Evolutionary conservation across 1,140 invertebrate species (phyloP).

Genomic region (Leptonema lineaticorne): DNA sequence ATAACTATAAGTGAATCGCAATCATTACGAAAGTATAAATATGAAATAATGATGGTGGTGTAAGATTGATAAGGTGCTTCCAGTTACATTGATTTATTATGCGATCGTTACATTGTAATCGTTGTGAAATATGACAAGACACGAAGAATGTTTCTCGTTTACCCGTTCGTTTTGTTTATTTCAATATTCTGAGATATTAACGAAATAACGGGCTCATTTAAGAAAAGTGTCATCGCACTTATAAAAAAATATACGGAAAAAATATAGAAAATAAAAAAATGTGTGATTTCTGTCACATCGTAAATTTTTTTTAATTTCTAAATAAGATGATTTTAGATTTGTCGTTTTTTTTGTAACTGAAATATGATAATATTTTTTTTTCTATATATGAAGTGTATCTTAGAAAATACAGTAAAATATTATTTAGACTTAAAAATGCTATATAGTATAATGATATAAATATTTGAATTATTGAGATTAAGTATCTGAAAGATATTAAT

Average conservation of each 20-base stretch:
- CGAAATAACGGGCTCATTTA: too few relatives aligned
- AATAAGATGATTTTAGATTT: too few relatives aligned
- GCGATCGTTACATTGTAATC: slow-evolving; percentile 28
- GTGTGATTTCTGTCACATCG: not conserved
- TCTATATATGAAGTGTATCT: too few relatives aligned
- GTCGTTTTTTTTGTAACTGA: too few relatives aligned
- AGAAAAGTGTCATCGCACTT: not conserved
- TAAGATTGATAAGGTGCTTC: slow-evolving; percentile 22
- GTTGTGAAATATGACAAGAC: slow-evolving; percentile 25
- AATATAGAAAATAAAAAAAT: not conserved
- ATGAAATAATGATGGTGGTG: too few relatives aligned
- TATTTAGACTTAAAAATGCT: too few relatives aligned
- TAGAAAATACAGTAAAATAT: too few relatives aligned
- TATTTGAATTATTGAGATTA: too few relatives aligned
- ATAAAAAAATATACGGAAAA: not conserved
- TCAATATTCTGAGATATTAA: not conserved
- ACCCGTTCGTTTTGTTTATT: slow-evolving; percentile 4
- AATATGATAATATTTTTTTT: too few relatives aligned
- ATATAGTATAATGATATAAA: too few relatives aligned
- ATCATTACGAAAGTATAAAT: slow-evolving; percentile 2
- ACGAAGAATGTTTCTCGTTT: slow-evolving; percentile 10
- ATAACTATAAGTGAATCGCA: not conserved
- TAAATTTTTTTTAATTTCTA: too few relatives aligned
- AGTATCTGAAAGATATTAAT: too few relatives aligned
- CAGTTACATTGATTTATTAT: slow-evolving; percentile 24